Percentiles rank a stretch among this genome's conserved stretches.
Evolutionary conservation across 1,140 invertebrate genomes (phyloP).

Genomic region (Drosophila sturtevanti): DNA sequence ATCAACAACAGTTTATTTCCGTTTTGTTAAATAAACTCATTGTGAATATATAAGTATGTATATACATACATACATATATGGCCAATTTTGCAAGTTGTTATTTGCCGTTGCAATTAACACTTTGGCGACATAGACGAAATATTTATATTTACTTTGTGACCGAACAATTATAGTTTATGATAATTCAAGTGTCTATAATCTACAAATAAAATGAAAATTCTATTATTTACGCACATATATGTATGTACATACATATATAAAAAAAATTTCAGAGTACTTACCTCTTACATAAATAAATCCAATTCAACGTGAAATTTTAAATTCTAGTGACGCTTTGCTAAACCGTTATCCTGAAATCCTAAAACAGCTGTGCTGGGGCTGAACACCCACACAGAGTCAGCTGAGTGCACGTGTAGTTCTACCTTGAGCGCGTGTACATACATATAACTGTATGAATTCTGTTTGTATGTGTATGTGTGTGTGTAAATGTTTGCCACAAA

Average conservation of each 20-base stretch:
- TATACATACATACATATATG: not conserved
- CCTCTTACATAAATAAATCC: conserved; percentile 45
- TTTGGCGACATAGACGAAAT: not conserved
- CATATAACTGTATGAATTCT: conserved; percentile 9
- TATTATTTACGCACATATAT: conserved; percentile 1
- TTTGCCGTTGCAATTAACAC: conserved; percentile 11
- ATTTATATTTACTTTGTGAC: conserved; percentile 6
- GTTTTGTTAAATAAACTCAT: conserved; percentile 11
- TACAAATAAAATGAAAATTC: conserved; percentile 15
- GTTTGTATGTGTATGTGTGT: conserved; percentile 18
- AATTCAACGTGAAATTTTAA: conserved; percentile 24
- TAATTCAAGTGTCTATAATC: not conserved
- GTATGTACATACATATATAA: not conserved
- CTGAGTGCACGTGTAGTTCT: conserved; percentile 59
- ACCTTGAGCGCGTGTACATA: conserved; percentile 3
- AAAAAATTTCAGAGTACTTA: conserved; percentile 23
- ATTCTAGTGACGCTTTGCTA: not conserved
- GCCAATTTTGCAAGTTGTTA: conserved; percentile 8
- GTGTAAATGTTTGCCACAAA: conserved; percentile 30
- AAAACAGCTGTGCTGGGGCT: conserved; percentile 40
- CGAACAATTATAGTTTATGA: conserved; percentile 9
- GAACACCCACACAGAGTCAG: conserved; percentile 55
- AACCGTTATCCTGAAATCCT: conserved; percentile 13
- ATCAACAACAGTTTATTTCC: conserved; percentile 32
- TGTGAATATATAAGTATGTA: not conserved